A percentile compares a stretch with the other conserved stretches of the same genome.
Evolutionary conservation across 2,797 vertebrate species (phyloP).

Genomic region (Triplophysa yarkandensis): DNA sequence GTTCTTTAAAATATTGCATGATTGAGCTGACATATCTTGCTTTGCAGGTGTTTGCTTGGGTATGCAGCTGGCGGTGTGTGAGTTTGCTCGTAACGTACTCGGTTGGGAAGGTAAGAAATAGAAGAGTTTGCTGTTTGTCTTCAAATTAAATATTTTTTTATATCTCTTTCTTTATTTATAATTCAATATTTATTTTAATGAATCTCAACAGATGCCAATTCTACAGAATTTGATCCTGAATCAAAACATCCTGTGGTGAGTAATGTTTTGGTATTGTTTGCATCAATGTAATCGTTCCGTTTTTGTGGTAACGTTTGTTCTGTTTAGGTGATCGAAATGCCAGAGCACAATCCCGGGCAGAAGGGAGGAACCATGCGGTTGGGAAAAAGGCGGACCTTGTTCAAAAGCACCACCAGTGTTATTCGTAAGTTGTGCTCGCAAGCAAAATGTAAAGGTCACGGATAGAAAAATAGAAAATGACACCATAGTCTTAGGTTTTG

Average conservation of each 20-base stretch:
- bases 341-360: conserved; percentile 92
- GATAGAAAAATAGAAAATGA: neutral
- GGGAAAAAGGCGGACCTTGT: conserved; percentile 90
- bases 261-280: conserved; percentile 41
- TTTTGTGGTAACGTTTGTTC: neutral
- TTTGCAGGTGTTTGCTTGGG: conserved; percentile 89
- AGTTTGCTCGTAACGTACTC: conserved; percentile 87
- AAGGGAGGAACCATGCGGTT: conserved; percentile 96
- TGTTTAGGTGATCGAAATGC: conserved; percentile 93
- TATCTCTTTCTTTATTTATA: neutral
- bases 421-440: conserved; percentile 76
- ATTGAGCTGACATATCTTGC: conserved; percentile 18
- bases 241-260: conserved; percentile 90
- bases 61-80: conserved; percentile 95
- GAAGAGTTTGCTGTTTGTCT: neutral
- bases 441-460: neutral
- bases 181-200: neutral
- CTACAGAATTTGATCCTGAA: conserved; percentile 93
- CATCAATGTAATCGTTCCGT: neutral
- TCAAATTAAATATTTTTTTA: neutral
- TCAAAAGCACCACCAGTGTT: conserved; percentile 83
- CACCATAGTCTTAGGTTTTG: neutral
- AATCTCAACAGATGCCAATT: conserved; percentile 87
- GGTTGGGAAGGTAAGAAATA: conserved; percentile 86
- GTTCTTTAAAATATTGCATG: neutral